Base-by-base conservation (phyloP, 2,113 vertebrate species). In the Noturus placidus region DNA sequence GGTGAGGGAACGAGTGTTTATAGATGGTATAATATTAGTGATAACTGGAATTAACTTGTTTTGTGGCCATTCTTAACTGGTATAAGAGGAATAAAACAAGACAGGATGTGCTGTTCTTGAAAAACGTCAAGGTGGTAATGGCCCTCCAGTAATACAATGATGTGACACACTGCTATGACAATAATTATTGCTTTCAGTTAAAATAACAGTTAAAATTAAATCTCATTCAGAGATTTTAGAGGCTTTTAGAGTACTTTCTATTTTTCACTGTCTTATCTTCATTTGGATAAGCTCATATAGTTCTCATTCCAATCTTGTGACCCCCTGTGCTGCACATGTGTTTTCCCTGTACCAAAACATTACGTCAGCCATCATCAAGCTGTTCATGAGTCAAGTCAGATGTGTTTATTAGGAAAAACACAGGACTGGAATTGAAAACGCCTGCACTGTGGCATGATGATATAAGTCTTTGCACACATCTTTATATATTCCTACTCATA, bases 261-360 rank as follows among this genome's bases (percentile, higher is more conserved):
- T 20, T 9, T 35, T 19, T 33, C 30, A 35, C 6, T 11, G 0
- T 59, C 56, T n/a, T n/a, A n/a, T n/a, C n/a, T 38, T 74, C 20
- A 61, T 82, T 82, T 61, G 79, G 20, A 85, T 57, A 74, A 74
- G 22, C n/a, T 83, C 35, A 50, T 14, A 52, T 14, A 52, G 52
- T 59, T 74, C 30, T 38, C 83, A 85, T 85, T 74, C 69, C 69
- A 59, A 33, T 19, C 83, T 57, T 74, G 22, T 85, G 83, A 74
- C 69, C 54, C 46, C 69, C n/a, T 42, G 22, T 74, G 35, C 33
- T 22, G 35, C 52, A 52, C 22, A 81, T 70, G 61, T 52, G 46
- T 15, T 79, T 50, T 25, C 35, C 56, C 63, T 86, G 52, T 19
- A 80, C 3, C 30, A 82, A 81, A 81, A 82, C 79, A 82, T 38